Percentiles rank a stretch among this genome's conserved stretches.
Conservation (phyloP, 2,888 invertebrate genomes). For the Rhogogaster chlorosoma region DNA sequence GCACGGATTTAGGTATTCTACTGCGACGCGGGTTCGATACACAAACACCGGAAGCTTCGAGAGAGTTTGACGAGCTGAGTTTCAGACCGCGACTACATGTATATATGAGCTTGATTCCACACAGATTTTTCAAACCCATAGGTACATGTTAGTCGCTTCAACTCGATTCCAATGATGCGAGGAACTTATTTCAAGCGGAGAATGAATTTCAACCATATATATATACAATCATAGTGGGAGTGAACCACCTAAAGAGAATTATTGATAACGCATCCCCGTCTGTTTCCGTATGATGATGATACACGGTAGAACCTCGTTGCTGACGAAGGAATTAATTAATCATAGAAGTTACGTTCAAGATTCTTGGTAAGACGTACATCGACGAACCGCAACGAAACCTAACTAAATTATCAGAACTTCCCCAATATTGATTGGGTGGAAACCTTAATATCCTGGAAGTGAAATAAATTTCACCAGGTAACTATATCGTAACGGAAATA, state of each 20-base stretch:
- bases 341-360: not conserved
- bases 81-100: not conserved
- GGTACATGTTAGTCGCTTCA: not conserved
- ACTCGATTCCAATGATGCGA: not conserved
- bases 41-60: conserved; percentile 24
- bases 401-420: conserved; percentile 8
- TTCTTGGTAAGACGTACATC: conserved; percentile 1
- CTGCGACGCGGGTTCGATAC: conserved; percentile 28
- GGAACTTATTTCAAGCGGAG: not conserved
- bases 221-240: not conserved
- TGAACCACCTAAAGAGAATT: not conserved
- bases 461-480: conserved; percentile 12
- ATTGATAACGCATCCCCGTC: not conserved
- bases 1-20: conserved; percentile 39
- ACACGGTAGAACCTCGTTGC: not conserved
- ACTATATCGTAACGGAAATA: conserved; percentile 24
- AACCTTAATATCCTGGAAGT: conserved; percentile 13
- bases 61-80: not conserved
- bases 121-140: not conserved
- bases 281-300: not conserved
- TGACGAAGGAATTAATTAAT: not conserved
- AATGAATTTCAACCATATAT: not conserved
- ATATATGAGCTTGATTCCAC: not conserved
- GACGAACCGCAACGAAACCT: not conserved
- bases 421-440: not conserved